Evolutionary conservation across 2,797 vertebrate species (phyloP).

Genomic region (Lithobates sylvaticus): DNA sequence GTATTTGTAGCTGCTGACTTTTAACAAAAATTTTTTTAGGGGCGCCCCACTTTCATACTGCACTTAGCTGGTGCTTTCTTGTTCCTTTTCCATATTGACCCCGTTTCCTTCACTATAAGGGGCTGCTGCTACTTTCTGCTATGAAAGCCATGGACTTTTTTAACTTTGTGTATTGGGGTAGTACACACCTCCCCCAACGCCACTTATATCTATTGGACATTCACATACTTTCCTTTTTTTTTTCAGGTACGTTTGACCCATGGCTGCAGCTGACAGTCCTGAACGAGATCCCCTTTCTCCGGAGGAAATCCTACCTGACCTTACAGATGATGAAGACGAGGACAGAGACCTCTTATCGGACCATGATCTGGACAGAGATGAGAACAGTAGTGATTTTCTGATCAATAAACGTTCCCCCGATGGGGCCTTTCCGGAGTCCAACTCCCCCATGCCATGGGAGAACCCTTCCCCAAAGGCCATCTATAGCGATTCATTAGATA

Average conservation of each 20-base stretch:
- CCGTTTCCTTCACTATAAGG: too few relatives aligned
- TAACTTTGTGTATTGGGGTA: too few relatives aligned
- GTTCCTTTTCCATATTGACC: too few relatives aligned
- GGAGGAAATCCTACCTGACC: slow-evolving; percentile 79
- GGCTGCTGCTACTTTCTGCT: too few relatives aligned
- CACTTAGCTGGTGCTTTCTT: too few relatives aligned
- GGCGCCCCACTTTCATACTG: too few relatives aligned
- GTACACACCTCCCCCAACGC: too few relatives aligned
- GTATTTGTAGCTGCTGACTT: too few relatives aligned
- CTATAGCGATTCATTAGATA: background rate
- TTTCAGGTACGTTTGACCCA: slow-evolving; percentile 76
- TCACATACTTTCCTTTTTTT: background rate
- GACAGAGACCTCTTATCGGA: slow-evolving; percentile 80
- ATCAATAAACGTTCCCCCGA: slow-evolving; percentile 63
- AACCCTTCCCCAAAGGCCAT: slow-evolving; percentile 3
- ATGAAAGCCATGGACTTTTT: too few relatives aligned
- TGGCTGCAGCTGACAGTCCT: slow-evolving; percentile 95
- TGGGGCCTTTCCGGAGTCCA: background rate
- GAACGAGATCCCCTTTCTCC: slow-evolving; percentile 88
- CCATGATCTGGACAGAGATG: slow-evolving; percentile 75
- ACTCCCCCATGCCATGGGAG: background rate
- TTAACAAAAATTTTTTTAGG: too few relatives aligned
- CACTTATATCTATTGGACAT: background rate
- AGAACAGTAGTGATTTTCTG: slow-evolving; percentile 62
- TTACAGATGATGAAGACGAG: slow-evolving; percentile 86